Base-by-base conservation (phyloP, 2,797 vertebrate genomes). In the Mus caroli region DNA sequence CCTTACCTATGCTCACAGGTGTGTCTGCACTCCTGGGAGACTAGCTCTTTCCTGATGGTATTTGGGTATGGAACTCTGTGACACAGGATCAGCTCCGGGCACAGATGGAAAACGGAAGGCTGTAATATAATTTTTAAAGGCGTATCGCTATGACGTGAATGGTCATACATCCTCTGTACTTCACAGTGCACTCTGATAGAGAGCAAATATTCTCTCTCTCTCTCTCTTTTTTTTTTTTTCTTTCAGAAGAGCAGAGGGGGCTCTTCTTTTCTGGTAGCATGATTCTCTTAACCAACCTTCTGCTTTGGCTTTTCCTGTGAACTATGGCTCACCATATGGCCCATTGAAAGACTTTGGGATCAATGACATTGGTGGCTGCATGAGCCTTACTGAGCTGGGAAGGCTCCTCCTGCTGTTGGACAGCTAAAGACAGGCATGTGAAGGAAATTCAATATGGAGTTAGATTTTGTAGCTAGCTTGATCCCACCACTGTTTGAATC, bases 171-270 rank as follows among this genome's bases (percentile, higher is more conserved):
- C 10, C 69, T 80, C n/a, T 17, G 8, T 43, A 37, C 1, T 19
- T 87, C 54, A 87, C 34, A 94, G 34, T 71, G 76, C n/a, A 46
- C 56, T 94, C 17, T 82, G 71, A 2, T 40, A 22, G 4, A 20
- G 54, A 76, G 73, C 91, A 37, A 79, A 82, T 58, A 60, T 37
- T 92, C 24, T 91, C 94, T 91, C 19, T 77, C 40, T 43, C 40
- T 43, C 40, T 43, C 40, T 43, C 40, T 43, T 4, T 43, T 4
- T 43, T 4, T 43, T 31, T 31, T 83, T 50, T 50, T 43, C 43
- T 50, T 50, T 43, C 43, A 76, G 75, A 46, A 15, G 75, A 76
- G 13, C 75, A 76, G 24, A 76, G 24, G 37, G 24, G 17, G 19
- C 17, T 84, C 20, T 75, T 90, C 5, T 19, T n/a, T 37, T n/a